Evolutionary conservation across 2,888 invertebrate species (phyloP).

Genomic region (Trissonchulus latispiculum): DNA sequence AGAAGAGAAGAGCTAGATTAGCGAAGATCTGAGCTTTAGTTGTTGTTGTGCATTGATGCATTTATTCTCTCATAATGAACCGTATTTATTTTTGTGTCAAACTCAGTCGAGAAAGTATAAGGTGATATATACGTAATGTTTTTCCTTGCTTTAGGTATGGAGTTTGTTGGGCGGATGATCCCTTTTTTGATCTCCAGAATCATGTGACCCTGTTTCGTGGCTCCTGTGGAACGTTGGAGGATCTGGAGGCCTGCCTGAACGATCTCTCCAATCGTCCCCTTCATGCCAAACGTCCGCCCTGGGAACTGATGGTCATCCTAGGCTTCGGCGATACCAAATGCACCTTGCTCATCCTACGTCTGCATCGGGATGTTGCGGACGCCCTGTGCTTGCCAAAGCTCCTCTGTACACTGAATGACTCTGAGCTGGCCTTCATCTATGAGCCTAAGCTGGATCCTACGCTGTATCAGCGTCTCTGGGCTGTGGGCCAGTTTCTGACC

Average conservation of each 20-base stretch:
- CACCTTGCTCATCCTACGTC: constrained; percentile 21
- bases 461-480: background rate
- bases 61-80: no score
- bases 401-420: constrained; percentile 17
- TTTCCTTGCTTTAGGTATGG: constrained; percentile 9
- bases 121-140: no score
- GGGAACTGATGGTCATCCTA: constrained; percentile 52
- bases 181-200: constrained; percentile 14
- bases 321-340: constrained; percentile 43
- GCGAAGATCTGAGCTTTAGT: no score
- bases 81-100: no score
- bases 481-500: background rate
- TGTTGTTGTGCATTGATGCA: no score
- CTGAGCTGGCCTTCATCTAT: constrained; percentile 15
- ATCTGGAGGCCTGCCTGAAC: constrained; percentile 49
- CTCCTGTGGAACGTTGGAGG: constrained; percentile 35
- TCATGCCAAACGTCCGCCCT: constrained; percentile 48
- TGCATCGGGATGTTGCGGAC: constrained; percentile 16
- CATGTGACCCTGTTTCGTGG: constrained; percentile 1
- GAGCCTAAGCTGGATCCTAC: constrained; percentile 23
- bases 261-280: constrained; percentile 47
- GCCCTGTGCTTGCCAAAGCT: constrained; percentile 20
- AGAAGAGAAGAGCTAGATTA: no score
- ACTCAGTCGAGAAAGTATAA: no score
- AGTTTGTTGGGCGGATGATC: constrained; percentile 7